Percentiles rank a stretch among this genome's conserved stretches.
phyloP scores from a whole-genome alignment of 2,888 invertebrate species.

The Sabellastarte sp. region DNA sequence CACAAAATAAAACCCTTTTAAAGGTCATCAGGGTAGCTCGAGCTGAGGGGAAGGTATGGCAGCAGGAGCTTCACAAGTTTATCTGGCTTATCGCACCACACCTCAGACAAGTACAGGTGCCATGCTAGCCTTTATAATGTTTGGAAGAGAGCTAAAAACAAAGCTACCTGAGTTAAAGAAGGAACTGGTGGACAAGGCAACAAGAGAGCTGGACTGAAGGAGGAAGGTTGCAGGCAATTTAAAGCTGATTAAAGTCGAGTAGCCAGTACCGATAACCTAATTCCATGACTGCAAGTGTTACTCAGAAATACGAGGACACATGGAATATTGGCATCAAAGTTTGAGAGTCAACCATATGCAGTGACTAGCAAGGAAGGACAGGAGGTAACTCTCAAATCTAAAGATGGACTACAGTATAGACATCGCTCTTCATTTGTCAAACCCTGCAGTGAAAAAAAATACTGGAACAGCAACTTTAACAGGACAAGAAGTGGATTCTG shows the following conservation, averaged over 20 bases:
- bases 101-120: not conserved
- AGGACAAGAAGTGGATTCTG: too few relatives aligned
- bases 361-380: too few relatives aligned
- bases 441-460: too few relatives aligned
- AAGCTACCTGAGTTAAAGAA: not conserved
- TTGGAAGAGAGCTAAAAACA: conserved; percentile 3
- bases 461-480: too few relatives aligned
- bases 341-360: too few relatives aligned
- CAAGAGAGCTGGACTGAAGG: not conserved
- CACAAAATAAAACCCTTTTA: not conserved
- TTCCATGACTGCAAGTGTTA: not conserved
- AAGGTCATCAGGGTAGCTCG: not conserved
- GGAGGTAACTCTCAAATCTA: too few relatives aligned
- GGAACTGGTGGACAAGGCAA: not conserved
- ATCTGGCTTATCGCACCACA: not conserved
- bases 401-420: too few relatives aligned
- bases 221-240: not conserved
- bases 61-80: not conserved
- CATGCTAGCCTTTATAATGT: not conserved
- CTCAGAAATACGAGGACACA: conserved; percentile 11
- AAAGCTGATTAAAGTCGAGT: not conserved
- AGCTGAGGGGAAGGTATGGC: not conserved
- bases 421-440: too few relatives aligned
- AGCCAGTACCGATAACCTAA: not conserved
- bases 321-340: not conserved